These are phyloP conservation scores for Anastatus disparis DNA, from an alignment of 1,140 invertebrate species.

Conservation along the genomic window DNA sequence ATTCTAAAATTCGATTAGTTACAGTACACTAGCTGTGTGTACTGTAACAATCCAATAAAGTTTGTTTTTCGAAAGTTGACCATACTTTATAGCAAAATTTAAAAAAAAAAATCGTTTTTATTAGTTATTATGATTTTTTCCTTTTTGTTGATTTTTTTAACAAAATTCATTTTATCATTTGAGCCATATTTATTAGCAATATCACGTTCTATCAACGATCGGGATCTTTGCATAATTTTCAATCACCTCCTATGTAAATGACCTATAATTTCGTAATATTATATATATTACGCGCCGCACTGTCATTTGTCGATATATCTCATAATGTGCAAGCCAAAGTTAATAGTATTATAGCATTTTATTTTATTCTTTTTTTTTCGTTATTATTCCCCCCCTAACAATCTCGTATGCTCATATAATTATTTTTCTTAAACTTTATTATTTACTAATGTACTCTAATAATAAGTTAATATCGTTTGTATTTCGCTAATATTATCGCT, in stretches of 20 bases:
- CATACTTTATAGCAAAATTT: neutral
- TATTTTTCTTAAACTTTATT: too few relatives aligned
- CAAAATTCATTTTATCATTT: constrained; percentile 6
- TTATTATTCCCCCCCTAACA: too few relatives aligned
- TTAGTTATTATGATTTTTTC: neutral
- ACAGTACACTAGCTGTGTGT: constrained; percentile 5
- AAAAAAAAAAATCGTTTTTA: neutral
- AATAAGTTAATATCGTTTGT: too few relatives aligned
- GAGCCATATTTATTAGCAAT: constrained; percentile 16
- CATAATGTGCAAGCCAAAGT: too few relatives aligned
- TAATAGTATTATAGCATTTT: too few relatives aligned
- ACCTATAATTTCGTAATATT: neutral
- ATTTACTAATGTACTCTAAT: too few relatives aligned
- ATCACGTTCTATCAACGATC: neutral
- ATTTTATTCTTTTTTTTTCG: too few relatives aligned
- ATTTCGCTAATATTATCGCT: too few relatives aligned
- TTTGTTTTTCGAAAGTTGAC: neutral
- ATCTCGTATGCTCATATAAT: too few relatives aligned
- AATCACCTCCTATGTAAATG: neutral
- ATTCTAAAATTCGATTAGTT: constrained; percentile 39
- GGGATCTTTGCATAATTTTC: constrained; percentile 3
- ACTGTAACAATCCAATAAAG: neutral
- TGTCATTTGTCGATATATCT: neutral
- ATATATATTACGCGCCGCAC: neutral
- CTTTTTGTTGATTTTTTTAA: too few relatives aligned